These are phyloP conservation scores for Drosophila sp. DNA, from an alignment of 1,140 invertebrate species.

Conservation along the genomic window DNA sequence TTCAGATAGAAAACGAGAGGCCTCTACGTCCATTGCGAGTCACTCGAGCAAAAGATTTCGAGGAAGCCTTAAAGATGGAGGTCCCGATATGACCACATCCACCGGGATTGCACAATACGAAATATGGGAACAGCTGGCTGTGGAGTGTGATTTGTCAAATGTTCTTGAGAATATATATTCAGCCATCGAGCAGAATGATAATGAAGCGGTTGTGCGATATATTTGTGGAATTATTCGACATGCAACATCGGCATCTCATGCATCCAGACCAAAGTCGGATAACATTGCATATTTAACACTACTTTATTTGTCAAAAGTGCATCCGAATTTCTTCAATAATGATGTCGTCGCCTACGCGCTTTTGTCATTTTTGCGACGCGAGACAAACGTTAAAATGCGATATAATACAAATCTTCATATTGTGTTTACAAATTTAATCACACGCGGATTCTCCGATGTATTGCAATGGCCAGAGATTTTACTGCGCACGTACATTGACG, in stretches of 20 bases:
- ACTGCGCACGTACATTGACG: conserved; percentile 95
- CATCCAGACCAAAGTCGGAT: conserved; percentile 92
- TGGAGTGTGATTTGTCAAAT: conserved; percentile 87
- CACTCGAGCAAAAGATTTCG: conserved; percentile 63
- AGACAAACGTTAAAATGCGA: conserved; percentile 87
- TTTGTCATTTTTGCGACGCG: conserved; percentile 92
- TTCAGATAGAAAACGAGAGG: conserved; percentile 64
- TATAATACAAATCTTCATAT: conserved; percentile 92
- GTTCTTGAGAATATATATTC: conserved; percentile 87
- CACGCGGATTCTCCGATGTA: conserved; percentile 91
- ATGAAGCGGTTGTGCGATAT: conserved; percentile 87
- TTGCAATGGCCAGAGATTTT: conserved; percentile 92
- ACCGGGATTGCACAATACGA: conserved; percentile 55
- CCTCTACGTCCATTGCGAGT: conserved; percentile 49
- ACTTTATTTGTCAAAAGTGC: conserved; percentile 92
- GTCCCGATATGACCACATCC: conserved; percentile 45
- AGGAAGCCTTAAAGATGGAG: conserved; percentile 55
- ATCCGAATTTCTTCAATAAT: conserved; percentile 91
- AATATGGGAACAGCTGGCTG: conserved; percentile 77
- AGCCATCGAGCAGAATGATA: conserved; percentile 87
- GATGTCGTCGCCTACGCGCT: conserved; percentile 92
- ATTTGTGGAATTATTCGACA: conserved; percentile 88
- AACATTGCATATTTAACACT: conserved; percentile 91
- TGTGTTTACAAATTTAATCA: conserved; percentile 93
- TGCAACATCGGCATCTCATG: conserved; percentile 86